These are phyloP conservation scores for Penelope pileata DNA, from an alignment of 2,113 vertebrate genomes.

Conservation along the genomic window DNA sequence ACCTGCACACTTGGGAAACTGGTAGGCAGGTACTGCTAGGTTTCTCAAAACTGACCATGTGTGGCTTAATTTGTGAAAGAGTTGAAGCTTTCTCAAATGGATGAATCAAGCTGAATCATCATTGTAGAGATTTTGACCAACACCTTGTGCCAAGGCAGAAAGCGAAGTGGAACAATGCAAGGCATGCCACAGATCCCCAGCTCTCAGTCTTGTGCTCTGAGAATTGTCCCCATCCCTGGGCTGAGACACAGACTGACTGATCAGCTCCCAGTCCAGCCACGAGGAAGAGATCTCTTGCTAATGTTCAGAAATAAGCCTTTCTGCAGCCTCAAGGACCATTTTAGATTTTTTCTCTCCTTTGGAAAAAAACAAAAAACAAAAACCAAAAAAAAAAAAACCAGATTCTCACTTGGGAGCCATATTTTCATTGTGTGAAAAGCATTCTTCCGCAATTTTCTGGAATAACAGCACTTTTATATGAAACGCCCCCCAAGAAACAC, in stretches of 20 bases:
- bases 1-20: slow-evolving; percentile 45
- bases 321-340: not conserved
- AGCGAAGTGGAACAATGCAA: not conserved
- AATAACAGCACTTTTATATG: not conserved
- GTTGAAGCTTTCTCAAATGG: not conserved
- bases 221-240: not conserved
- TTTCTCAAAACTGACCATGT: not conserved
- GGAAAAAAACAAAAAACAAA: not conserved
- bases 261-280: not conserved
- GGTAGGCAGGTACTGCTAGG: not conserved
- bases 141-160: not conserved
- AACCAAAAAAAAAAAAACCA: not conserved
- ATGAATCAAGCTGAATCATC: not conserved
- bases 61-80: not conserved
- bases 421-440: not conserved
- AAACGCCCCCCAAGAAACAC: not conserved
- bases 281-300: not conserved
- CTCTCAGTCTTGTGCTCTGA: fast-evolving
- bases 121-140: not conserved
- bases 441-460: not conserved
- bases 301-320: not conserved
- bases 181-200: not conserved
- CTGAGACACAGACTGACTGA: not conserved
- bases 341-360: not conserved
- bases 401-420: not conserved